Evolutionary conservation across 2,113 vertebrate genomes (phyloP).

Genomic region (Heptranchias perlo): DNA sequence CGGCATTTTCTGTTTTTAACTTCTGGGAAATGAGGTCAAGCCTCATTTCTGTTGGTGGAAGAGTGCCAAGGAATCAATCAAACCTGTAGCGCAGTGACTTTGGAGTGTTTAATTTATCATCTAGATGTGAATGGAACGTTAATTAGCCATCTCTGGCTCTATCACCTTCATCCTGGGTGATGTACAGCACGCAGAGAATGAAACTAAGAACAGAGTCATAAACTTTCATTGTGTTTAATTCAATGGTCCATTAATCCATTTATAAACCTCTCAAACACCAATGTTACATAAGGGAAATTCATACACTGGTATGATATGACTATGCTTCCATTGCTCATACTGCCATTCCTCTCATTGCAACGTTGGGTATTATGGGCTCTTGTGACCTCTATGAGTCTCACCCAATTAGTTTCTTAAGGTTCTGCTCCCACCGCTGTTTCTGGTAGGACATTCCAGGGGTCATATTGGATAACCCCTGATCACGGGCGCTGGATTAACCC

Average conservation of each 20-base stretch:
- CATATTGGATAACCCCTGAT: too few species aligned
- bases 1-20: background rate
- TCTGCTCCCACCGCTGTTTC: background rate
- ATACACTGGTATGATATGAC: background rate
- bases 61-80: background rate
- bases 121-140: background rate
- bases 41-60: background rate
- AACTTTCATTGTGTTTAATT: background rate
- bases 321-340: background rate
- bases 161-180: too few species aligned
- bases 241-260: background rate
- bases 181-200: background rate
- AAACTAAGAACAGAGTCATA: background rate
- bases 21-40: background rate
- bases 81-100: background rate
- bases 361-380: background rate
- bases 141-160: background rate
- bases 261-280: background rate
- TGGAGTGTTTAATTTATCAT: conserved; percentile 17
- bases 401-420: background rate
- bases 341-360: too few species aligned
- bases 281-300: background rate
- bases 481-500: too few species aligned
- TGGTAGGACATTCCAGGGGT: background rate
- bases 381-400: background rate